Percentiles rank a stretch among this genome's conserved stretches.
phyloP scores from a whole-genome alignment of 2,113 vertebrate genomes.

The Felis chaus region DNA sequence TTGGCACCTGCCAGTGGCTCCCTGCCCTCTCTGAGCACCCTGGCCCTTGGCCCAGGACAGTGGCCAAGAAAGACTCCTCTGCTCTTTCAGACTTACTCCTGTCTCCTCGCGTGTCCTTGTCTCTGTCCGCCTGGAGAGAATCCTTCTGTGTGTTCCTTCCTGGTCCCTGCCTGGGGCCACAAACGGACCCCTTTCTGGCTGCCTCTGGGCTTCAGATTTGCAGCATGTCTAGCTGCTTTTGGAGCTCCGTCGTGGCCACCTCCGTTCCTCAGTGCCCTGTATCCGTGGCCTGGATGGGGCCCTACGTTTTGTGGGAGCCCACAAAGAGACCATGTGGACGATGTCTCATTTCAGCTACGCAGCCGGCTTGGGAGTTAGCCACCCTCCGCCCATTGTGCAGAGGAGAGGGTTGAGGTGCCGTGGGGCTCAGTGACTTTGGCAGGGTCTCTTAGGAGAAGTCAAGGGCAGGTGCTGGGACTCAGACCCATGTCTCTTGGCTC shows the following conservation, averaged over 20 bases:
- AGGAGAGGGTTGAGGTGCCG: background rate
- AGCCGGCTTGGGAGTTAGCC: background rate
- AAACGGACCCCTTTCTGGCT: background rate
- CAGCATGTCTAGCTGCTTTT: background rate
- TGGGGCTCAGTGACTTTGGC: background rate
- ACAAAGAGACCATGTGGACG: accelerated
- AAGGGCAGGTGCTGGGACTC: background rate
- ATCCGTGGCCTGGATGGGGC: accelerated
- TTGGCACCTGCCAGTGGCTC: background rate
- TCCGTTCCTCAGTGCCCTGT: background rate
- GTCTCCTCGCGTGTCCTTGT: background rate
- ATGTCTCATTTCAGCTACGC: accelerated
- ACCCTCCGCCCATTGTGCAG: background rate
- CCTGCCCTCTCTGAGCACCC: background rate
- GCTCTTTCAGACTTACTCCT: background rate
- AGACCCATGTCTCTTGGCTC: background rate
- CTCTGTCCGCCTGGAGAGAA: accelerated
- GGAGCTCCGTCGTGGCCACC: background rate
- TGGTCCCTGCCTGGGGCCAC: background rate
- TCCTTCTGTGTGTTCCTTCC: background rate
- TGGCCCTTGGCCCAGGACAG: background rate
- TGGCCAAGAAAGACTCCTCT: background rate
- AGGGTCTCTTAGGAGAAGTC: background rate
- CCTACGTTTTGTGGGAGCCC: background rate
- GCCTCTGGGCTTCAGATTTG: background rate